Percentiles rank a stretch among this genome's conserved stretches.
Conservation (phyloP, 2,888 invertebrate genomes). For the Horisme vitalbata region DNA sequence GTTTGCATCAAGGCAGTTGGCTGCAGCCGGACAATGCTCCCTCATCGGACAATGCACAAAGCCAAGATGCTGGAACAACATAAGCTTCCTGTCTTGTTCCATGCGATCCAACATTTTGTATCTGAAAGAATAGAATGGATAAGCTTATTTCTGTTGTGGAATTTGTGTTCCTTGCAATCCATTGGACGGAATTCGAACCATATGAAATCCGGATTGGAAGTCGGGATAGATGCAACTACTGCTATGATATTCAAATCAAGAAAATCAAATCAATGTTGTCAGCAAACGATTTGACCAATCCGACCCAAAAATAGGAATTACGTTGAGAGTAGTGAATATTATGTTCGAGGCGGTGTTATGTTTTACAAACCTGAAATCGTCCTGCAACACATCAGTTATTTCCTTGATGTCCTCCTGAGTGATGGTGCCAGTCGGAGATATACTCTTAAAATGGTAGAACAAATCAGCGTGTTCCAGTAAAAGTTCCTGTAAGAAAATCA, state of each 20-base stretch:
- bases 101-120: slow-evolving; percentile 96
- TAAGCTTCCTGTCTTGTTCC: slow-evolving; percentile 96
- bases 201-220: too few relatives aligned
- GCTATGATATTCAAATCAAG: too few relatives aligned
- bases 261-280: neutral
- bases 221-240: too few relatives aligned
- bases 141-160: too few relatives aligned
- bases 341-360: too few relatives aligned
- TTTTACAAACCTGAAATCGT: slow-evolving; percentile 89
- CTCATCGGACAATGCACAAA: slow-evolving; percentile 97
- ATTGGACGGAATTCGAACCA: too few relatives aligned
- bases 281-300: too few relatives aligned
- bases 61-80: slow-evolving; percentile 97
- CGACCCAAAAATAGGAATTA: too few relatives aligned
- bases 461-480: slow-evolving; percentile 95
- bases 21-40: slow-evolving; percentile 96
- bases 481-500: slow-evolving; percentile 90
- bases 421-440: slow-evolving; percentile 94
- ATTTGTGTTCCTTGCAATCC: too few relatives aligned
- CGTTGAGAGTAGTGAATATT: too few relatives aligned
- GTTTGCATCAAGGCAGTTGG: slow-evolving; percentile 78
- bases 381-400: slow-evolving; percentile 94
- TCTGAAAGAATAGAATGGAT: slow-evolving; percentile 79
- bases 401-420: slow-evolving; percentile 97
- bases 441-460: slow-evolving; percentile 96